Percentiles rank a stretch among this genome's conserved stretches.
phyloP scores from a whole-genome alignment of 2,888 invertebrate genomes.

The Spisula subtruncata region DNA sequence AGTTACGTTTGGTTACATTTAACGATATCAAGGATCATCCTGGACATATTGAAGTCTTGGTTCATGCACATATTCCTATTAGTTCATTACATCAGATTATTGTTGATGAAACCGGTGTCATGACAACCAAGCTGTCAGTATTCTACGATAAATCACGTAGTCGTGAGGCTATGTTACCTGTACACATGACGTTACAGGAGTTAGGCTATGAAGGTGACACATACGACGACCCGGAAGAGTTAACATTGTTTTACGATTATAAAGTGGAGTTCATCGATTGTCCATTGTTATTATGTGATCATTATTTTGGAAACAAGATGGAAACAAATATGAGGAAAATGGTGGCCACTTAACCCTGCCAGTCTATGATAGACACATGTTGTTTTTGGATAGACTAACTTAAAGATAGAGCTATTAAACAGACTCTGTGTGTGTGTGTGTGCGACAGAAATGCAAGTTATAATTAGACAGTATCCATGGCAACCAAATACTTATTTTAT shows the following conservation, averaged over 20 bases:
- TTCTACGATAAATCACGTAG: slow-evolving; percentile 83
- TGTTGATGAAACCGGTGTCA: slow-evolving; percentile 80
- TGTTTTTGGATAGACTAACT: too few species aligned
- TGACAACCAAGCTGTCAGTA: slow-evolving; percentile 83
- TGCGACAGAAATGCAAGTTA: too few species aligned
- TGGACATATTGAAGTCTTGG: slow-evolving; percentile 82
- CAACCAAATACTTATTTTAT: too few species aligned
- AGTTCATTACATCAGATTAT: slow-evolving; percentile 82
- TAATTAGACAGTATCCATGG: too few species aligned
- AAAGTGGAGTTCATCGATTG: slow-evolving; percentile 86
- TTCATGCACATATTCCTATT: slow-evolving; percentile 83
- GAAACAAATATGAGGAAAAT: slow-evolving; percentile 55
- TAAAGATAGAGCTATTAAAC: too few species aligned
- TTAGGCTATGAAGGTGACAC: slow-evolving; percentile 82
- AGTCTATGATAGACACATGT: neutral
- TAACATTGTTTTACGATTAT: slow-evolving; percentile 85
- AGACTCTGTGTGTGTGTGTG: too few species aligned
- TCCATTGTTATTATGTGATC: slow-evolving; percentile 85
- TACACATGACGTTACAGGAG: slow-evolving; percentile 81
- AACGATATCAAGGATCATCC: slow-evolving; percentile 83
- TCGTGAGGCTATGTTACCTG: slow-evolving; percentile 79
- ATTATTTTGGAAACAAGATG: slow-evolving; percentile 84
- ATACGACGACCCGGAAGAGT: slow-evolving; percentile 81
- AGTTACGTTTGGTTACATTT: slow-evolving; percentile 84
- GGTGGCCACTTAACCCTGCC: slow-evolving; percentile 29